Evolutionary conservation across 2,113 vertebrate genomes (phyloP).

Genomic region (Eurystomus gularis): DNA sequence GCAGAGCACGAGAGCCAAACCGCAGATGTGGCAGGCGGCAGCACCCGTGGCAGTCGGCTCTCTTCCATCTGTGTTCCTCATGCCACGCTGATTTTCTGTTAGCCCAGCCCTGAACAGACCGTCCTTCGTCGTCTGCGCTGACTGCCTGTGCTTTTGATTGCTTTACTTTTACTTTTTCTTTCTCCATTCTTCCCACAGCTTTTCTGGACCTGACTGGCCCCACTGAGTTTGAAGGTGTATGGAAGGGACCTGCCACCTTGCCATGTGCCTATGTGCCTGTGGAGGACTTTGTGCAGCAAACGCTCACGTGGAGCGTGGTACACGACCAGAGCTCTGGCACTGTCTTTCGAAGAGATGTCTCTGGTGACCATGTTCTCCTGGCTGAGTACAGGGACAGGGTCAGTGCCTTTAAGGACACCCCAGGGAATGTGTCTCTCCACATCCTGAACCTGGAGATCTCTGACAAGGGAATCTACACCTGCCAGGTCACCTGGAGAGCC

Average conservation of each 20-base stretch:
- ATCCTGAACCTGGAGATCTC: constrained; percentile 60
- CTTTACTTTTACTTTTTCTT: not conserved
- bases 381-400: constrained; percentile 50
- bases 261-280: constrained; percentile 58
- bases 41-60: too few relatives aligned
- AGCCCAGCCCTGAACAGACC: not conserved
- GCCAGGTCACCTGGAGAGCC: constrained; percentile 65
- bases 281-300: constrained; percentile 37
- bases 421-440: constrained; percentile 68
- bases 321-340: not conserved
- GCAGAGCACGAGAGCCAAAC: not conserved
- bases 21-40: rapidly evolving
- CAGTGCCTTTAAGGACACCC: not conserved
- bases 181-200: not conserved
- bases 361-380: constrained; percentile 48
- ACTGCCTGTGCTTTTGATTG: not conserved
- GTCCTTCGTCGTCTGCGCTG: rapidly evolving
- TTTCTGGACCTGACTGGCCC: constrained; percentile 33
- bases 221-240: not conserved
- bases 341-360: constrained; percentile 48
- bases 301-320: constrained; percentile 40
- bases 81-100: rapidly evolving
- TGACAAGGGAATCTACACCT: constrained; percentile 66
- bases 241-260: constrained; percentile 54
- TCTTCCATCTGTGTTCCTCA: too few relatives aligned